phyloP scores from a whole-genome alignment of 2,113 vertebrate species.

The Heptranchias perlo region DNA sequence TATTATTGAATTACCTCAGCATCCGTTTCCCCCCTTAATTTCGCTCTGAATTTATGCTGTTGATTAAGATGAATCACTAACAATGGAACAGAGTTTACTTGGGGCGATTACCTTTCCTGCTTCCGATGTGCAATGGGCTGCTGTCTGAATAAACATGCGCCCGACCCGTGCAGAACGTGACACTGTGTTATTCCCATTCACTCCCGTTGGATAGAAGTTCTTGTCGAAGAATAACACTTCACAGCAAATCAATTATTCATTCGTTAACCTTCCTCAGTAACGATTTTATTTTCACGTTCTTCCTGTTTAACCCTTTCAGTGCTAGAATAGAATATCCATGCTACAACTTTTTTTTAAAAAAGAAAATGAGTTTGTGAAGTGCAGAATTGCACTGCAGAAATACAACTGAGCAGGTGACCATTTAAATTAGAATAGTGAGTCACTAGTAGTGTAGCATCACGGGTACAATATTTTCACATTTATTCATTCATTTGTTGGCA shows the following conservation, averaged over 20 bases:
- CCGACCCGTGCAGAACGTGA: not conserved
- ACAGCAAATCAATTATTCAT: not conserved
- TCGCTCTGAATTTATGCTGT: not conserved
- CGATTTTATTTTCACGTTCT: not conserved
- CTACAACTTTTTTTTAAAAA: not conserved
- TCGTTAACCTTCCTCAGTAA: not conserved
- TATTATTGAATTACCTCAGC: slow-evolving; percentile 15
- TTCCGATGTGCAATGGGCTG: not conserved
- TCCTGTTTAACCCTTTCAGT: not conserved
- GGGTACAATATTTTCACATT: too few relatives aligned
- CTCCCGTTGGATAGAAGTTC: not conserved
- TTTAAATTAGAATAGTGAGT: not conserved
- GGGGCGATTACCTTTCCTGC: not conserved
- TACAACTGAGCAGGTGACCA: not conserved
- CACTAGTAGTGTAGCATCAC: not conserved
- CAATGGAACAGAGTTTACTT: not conserved
- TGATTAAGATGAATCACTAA: slow-evolving; percentile 13
- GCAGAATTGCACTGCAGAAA: not conserved
- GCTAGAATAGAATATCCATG: not conserved
- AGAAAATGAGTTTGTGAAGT: not conserved
- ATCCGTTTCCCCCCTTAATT: not conserved
- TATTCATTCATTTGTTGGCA: too few relatives aligned
- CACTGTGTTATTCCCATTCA: not conserved
- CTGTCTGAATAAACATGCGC: not conserved
- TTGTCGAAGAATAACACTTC: slow-evolving; percentile 21